phyloP scores from a whole-genome alignment of 2,113 vertebrate species.

The Vidua macroura region DNA sequence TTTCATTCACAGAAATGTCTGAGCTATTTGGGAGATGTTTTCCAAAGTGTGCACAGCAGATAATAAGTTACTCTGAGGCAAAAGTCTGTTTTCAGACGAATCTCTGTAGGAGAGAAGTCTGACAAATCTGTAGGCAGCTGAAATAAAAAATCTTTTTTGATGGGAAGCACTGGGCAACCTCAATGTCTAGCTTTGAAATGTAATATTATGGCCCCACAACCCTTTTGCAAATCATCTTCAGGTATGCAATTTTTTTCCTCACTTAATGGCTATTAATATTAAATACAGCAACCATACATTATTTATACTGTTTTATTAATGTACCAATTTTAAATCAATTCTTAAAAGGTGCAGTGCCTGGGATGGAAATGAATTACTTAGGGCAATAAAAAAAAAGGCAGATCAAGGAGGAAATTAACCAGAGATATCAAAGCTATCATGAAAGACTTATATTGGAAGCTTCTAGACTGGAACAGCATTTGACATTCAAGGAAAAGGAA shows the following conservation, averaged over 20 bases:
- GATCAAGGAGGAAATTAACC: constrained; percentile 27
- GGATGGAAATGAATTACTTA: constrained; percentile 47
- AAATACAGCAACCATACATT: constrained; percentile 59
- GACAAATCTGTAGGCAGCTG: neutral
- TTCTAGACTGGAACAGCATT: neutral
- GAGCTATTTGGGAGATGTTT: neutral
- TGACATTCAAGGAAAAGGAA: neutral
- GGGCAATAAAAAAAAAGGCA: constrained; percentile 8
- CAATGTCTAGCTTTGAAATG: neutral
- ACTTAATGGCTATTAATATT: constrained; percentile 66
- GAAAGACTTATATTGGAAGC: neutral
- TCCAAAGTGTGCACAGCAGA: neutral
- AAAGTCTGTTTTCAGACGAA: neutral
- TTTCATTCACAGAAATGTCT: neutral
- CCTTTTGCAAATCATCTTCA: constrained; percentile 8
- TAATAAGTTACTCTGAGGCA: neutral
- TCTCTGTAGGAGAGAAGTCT: neutral
- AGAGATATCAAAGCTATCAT: neutral
- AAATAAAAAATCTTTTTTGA: neutral
- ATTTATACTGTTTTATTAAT: constrained; percentile 66
- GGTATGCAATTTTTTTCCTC: constrained; percentile 19
- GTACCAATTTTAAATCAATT: constrained; percentile 62
- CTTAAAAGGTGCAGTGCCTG: constrained; percentile 13
- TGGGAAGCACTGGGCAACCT: neutral
- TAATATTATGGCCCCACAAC: neutral